Evolutionary conservation across 1,140 invertebrate species (phyloP), one percentile per base, ranked within the genome.

Genomic region (Dreissena polymorpha): DNA sequence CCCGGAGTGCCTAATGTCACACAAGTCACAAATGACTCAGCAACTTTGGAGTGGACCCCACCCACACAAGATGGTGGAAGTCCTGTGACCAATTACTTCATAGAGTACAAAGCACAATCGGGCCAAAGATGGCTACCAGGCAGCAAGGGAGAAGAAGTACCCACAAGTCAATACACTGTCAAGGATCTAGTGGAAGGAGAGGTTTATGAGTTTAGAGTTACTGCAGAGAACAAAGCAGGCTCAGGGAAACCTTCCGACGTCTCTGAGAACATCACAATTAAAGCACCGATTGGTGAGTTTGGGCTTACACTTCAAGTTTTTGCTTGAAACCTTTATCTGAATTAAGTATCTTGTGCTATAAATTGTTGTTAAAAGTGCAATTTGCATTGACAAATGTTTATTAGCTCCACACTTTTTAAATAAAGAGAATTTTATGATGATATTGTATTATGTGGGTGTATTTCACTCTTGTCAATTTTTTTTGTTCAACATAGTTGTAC

Each of bases 171-270:
- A 13, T 91, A 89, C 69, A 88, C 82, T n/a, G 88, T 92, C 0
- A 90, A 74, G 55, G 96, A 97, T 86, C 93, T 99, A 10, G 96
- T 95, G 6, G 97, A 99, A 93, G 97, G 97, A 50, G 97, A 98
- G 89, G 97, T 98, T 92, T 99, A 99, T 91, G 97, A 99, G 93
- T 99, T 99, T 95, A 95, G 98, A 82, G 95, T 99, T 7, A 96
- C 85, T 53, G 98, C 98, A 49, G 97, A 99, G 77, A 99, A 99
- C 92, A 97, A 98, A 74, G 96, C 98, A 73, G 98, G 98, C n/a
- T 95, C 95, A 76, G 98, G 97, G 86, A 96, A 97, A 87, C 96
- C 97, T 0, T 96, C 96, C 83, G 93, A 95, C 83, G 95, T 96
- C n/a, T 95, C 96, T 87, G 96, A 88, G 27, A 79, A 89, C 21